Evolutionary conservation across 2,888 invertebrate species (phyloP), one percentile per base, ranked within the genome.

Genomic region (Brenthis daphne): DNA sequence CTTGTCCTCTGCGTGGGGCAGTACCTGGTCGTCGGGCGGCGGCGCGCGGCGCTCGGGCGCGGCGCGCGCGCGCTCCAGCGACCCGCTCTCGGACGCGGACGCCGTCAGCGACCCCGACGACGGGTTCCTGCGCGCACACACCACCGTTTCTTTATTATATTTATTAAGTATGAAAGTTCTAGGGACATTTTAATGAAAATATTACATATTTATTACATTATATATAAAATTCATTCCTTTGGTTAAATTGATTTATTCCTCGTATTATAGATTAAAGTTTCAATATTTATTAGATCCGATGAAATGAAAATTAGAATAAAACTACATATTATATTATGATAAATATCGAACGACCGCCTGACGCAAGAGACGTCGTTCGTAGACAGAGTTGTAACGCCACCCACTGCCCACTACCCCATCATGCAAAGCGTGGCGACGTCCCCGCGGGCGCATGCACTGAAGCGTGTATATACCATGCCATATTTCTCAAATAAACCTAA

Each of bases 21-120:
- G 56, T 74, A 85, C 87, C 85, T 85, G 88, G 55, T 71, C 72
- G 81, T 83, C 77, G 74, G 82, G 75, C 76, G 73, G 85, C 91
- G 72, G 85, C 91, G 89, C 93, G 80, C 96, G 91, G 78, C 96
- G 93, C 82, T 96, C 96, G 72, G 95, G 92, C 60, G 96, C 95
- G 64, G 95, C 95, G 85, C 97, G 96, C 77, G 96, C 96, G 69
- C 97, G 94, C 89, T 97, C 97, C 88, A 97, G 92, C 74, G 97
- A 97, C 70, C 97, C 97, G 75, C 96, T 96, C 92, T 97, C 97
- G 66, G 97, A 96, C 80, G 96, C 96, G 64, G 96, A 96, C 92
- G 97, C 97, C 80, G 96, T 96, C 84, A 96, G 92, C 70, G 97
- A 96, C 73, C 97, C 96, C 71, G 96, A 96, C 85, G 96, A 96